These are phyloP conservation scores for Drosophila sucinea DNA, from an alignment of 1,140 invertebrate genomes.

Conservation along the genomic window DNA sequence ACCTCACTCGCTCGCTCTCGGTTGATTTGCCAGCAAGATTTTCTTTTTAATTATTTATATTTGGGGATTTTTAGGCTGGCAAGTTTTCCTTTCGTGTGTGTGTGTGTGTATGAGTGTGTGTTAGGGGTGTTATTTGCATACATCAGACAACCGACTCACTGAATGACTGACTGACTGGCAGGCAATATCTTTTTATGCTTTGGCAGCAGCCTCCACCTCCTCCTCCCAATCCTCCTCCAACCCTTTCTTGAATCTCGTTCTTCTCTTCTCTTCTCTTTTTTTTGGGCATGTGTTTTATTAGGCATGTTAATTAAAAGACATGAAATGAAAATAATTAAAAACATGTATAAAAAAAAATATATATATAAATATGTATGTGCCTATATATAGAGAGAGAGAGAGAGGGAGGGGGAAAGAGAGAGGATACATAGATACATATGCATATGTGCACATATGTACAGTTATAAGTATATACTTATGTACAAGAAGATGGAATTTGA, in stretches of 20 bases:
- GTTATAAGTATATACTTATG: neutral
- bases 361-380: constrained; percentile 18
- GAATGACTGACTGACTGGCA: constrained; percentile 37
- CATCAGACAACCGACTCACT: constrained; percentile 53
- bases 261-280: constrained; percentile 26
- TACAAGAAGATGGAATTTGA: constrained; percentile 14
- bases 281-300: constrained; percentile 79
- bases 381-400: neutral
- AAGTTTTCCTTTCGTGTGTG: constrained; percentile 29
- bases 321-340: constrained; percentile 82
- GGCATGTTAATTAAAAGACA: constrained; percentile 83
- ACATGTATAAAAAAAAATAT: constrained; percentile 60
- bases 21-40: constrained; percentile 79
- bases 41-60: constrained; percentile 82
- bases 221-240: neutral
- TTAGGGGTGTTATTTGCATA: constrained; percentile 77
- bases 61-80: constrained; percentile 79
- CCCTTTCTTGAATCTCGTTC: constrained; percentile 36
- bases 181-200: constrained; percentile 76
- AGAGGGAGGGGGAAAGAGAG: no score
- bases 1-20: constrained; percentile 37
- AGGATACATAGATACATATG: constrained; percentile 13
- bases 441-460: constrained; percentile 9
- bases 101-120: constrained; percentile 23
- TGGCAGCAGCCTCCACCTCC: constrained; percentile 32